Percentiles rank a stretch among this genome's conserved stretches.
These are phyloP conservation scores for Gephyroberyx darwinii DNA, from an alignment of 2,797 vertebrate genomes.

Conservation along the genomic window DNA sequence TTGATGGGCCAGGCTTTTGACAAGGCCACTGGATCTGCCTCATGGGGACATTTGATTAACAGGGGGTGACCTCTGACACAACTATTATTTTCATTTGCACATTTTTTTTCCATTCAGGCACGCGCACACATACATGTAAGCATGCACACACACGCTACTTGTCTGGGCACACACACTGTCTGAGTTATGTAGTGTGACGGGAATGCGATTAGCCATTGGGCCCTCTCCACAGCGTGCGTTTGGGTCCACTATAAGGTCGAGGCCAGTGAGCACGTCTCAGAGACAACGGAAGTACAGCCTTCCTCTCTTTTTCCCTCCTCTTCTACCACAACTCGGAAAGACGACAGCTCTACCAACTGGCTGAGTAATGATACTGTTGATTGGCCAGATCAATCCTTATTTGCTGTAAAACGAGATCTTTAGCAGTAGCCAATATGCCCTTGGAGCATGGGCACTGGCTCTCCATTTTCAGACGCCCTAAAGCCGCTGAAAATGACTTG, in stretches of 20 bases:
- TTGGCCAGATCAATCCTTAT: slow-evolving; percentile 50
- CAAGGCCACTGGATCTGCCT: slow-evolving; percentile 60
- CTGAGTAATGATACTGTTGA: slow-evolving; percentile 43
- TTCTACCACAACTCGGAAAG: not conserved
- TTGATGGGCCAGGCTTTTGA: slow-evolving; percentile 51
- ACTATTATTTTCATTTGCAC: not conserved
- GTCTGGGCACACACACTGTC: slow-evolving; percentile 6
- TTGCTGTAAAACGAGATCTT: slow-evolving; percentile 50
- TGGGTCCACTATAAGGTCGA: not conserved
- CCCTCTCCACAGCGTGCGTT: not conserved
- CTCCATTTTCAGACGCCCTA: slow-evolving; percentile 11
- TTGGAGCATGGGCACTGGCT: slow-evolving; percentile 5
- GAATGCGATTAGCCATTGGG: not conserved
- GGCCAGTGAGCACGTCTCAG: slow-evolving; percentile 1
- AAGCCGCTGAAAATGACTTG: slow-evolving; percentile 38
- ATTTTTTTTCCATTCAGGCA: slow-evolving; percentile 24
- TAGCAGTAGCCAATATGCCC: slow-evolving; percentile 36
- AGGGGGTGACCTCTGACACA: slow-evolving; percentile 54
- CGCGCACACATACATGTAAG: slow-evolving; percentile 24
- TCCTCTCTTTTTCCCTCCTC: slow-evolving; percentile 18
- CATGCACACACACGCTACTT: not conserved
- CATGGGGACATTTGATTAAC: slow-evolving; percentile 52
- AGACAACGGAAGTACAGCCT: slow-evolving; percentile 5
- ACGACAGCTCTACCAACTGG: slow-evolving; percentile 11
- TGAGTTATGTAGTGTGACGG: slow-evolving; percentile 8